Percentiles rank a stretch among this genome's conserved stretches.
These are phyloP conservation scores for Synaphobranchus kaupii DNA, from an alignment of 2,797 vertebrate species.

Conservation along the genomic window DNA sequence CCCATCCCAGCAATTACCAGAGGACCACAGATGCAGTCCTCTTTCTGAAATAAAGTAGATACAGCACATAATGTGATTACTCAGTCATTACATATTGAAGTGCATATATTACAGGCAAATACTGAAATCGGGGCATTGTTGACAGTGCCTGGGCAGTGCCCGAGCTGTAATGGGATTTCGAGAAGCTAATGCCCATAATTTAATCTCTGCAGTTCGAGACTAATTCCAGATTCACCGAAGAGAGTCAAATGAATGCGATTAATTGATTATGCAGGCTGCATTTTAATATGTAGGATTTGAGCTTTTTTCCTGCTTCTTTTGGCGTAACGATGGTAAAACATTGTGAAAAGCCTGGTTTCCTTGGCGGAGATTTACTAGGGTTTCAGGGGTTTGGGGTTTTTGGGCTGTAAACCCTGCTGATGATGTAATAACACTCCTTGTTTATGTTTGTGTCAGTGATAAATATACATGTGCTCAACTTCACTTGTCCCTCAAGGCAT, in stretches of 20 bases:
- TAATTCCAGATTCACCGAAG: slow-evolving; percentile 45
- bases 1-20: slow-evolving; percentile 67
- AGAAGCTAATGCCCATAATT: slow-evolving; percentile 61
- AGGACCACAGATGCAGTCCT: slow-evolving; percentile 67
- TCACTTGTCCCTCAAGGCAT: neutral
- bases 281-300: slow-evolving; percentile 53
- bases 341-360: slow-evolving; percentile 31
- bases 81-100: slow-evolving; percentile 72
- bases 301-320: slow-evolving; percentile 35
- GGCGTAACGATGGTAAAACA: slow-evolving; percentile 37
- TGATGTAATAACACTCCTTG: slow-evolving; percentile 36
- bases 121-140: slow-evolving; percentile 64
- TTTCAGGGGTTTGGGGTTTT: neutral
- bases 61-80: slow-evolving; percentile 75
- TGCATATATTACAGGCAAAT: slow-evolving; percentile 69
- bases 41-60: slow-evolving; percentile 64
- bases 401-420: slow-evolving; percentile 42
- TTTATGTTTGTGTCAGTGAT: slow-evolving; percentile 36
- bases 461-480: slow-evolving; percentile 7
- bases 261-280: slow-evolving; percentile 56
- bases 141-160: slow-evolving; percentile 62
- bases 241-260: slow-evolving; percentile 52
- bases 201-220: slow-evolving; percentile 53
- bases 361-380: slow-evolving; percentile 17
- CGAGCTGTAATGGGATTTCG: slow-evolving; percentile 59